A percentile compares a stretch with the other conserved stretches of the same genome.
phyloP scores from a whole-genome alignment of 1,140 invertebrate genomes.

The Aleiodes sp. region DNA sequence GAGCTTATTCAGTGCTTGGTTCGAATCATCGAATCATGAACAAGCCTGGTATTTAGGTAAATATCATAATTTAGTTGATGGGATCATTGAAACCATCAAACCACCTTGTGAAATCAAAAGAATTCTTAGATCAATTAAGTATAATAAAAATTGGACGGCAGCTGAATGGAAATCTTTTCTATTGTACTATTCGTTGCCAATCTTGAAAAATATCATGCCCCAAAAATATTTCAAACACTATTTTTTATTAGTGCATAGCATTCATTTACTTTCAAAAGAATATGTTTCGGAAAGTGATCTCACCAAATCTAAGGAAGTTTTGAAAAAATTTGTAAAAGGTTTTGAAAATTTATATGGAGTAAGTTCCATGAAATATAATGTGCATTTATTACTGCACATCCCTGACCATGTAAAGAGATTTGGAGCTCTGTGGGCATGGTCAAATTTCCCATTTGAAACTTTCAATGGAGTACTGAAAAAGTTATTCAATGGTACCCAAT shows the following conservation, averaged over 20 bases:
- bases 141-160: constrained; percentile 43
- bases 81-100: constrained; percentile 16
- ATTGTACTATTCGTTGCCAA: constrained; percentile 40
- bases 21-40: too few species aligned
- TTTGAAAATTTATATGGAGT: constrained; percentile 33
- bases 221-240: constrained; percentile 40
- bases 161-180: constrained; percentile 42
- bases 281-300: constrained; percentile 28
- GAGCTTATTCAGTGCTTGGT: too few species aligned
- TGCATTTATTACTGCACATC: constrained; percentile 38
- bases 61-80: too few species aligned
- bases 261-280: constrained; percentile 33
- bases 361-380: constrained; percentile 37
- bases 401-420: constrained; percentile 34
- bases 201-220: constrained; percentile 34
- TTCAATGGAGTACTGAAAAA: constrained; percentile 34
- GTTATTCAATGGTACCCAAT: constrained; percentile 34
- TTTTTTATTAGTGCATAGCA: constrained; percentile 32
- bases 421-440: constrained; percentile 41
- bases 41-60: too few species aligned
- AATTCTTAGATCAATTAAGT: constrained; percentile 33
- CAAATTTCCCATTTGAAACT: constrained; percentile 43
- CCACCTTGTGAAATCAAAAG: constrained; percentile 39
- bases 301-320: constrained; percentile 7
- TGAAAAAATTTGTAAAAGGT: constrained; percentile 19